Conservation (phyloP, 2,797 vertebrate genomes). For the Pterois miles region DNA sequence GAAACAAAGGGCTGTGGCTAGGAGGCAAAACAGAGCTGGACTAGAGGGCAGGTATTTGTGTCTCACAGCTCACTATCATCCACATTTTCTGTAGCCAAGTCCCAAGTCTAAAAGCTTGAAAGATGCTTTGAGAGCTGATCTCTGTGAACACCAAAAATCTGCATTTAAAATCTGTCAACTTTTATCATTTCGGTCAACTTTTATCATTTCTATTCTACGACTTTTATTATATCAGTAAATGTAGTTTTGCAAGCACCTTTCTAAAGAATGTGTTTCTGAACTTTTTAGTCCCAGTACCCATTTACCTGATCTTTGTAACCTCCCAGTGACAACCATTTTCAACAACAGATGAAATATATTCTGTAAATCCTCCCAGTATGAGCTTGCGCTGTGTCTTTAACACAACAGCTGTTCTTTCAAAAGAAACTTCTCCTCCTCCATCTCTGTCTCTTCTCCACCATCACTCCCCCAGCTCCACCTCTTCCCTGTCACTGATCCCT, state of each 20-base stretch:
- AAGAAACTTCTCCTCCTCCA: conserved; percentile 13
- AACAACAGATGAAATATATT: conserved; percentile 28
- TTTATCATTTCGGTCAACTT: background rate
- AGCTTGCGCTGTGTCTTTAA: conserved; percentile 25
- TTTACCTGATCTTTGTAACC: background rate
- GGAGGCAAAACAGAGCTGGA: background rate
- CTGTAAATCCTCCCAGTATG: conserved; percentile 37
- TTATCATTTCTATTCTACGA: background rate
- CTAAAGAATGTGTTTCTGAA: background rate
- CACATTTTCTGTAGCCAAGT: background rate
- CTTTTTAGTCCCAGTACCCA: background rate
- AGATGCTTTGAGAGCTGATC: background rate
- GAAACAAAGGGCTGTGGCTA: background rate
- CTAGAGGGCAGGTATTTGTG: background rate
- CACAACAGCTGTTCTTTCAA: conserved; percentile 54
- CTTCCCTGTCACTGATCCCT: conserved; percentile 67
- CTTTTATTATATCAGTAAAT: background rate
- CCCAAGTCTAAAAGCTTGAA: background rate
- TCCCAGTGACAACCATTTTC: background rate
- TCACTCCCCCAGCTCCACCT: conserved; percentile 29
- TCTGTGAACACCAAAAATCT: background rate
- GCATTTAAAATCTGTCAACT: background rate
- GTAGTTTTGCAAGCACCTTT: background rate
- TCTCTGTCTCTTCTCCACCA: conserved; percentile 32
- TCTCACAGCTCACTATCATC: background rate